Base-by-base conservation (phyloP, 2,113 vertebrate species). In the Nyctereutes procyonoides region DNA sequence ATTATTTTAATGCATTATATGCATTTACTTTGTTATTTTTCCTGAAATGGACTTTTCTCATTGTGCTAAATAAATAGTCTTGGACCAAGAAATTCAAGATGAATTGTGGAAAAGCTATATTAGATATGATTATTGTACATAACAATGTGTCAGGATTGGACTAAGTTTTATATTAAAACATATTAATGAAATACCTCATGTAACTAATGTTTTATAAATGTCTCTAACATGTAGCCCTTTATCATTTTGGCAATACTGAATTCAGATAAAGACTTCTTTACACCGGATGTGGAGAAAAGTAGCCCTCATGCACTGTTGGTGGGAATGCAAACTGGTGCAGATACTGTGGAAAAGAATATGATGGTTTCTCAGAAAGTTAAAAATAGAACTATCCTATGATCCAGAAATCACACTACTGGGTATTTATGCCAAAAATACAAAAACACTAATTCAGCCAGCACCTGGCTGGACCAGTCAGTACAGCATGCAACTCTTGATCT, bases 151-250 rank as follows among this genome's bases (percentile, higher is more conserved):
- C 43, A 62, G 88, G 28, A 71, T 53, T 26, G 30, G 8, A 51
- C 20, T 80, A 43, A 79, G 69, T 51, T 97, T 90, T 73, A 62
- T 62, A 53, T 65, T 79, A 83, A 83, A 89, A 74, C 48, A 58
- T 32, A 58, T 76, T n/a, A 32, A 95, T 10, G 53, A 86, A 84
- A 84, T 92, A 63, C 8, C 67, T 92, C 51, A 7, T 48, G 22
- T 62, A 91, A 60, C 51, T 82, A 13, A 86, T 91, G 14, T 79
- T 92, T 76, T 38, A 35, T 13, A 56, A 86, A 32, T 26, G 26
- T 62, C 67, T 93, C 17, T 53, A 77, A 67, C 13, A 28, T 35
- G 62, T 32, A 79, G 58, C 90, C 62, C 9, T 71, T 84, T 93
- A 81, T 87, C 51, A 58, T 43, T n/a, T 30, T 55, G 93, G 53